Evolutionary conservation across 2,888 invertebrate genomes (phyloP).

Genomic region (Eristalis tenax): DNA sequence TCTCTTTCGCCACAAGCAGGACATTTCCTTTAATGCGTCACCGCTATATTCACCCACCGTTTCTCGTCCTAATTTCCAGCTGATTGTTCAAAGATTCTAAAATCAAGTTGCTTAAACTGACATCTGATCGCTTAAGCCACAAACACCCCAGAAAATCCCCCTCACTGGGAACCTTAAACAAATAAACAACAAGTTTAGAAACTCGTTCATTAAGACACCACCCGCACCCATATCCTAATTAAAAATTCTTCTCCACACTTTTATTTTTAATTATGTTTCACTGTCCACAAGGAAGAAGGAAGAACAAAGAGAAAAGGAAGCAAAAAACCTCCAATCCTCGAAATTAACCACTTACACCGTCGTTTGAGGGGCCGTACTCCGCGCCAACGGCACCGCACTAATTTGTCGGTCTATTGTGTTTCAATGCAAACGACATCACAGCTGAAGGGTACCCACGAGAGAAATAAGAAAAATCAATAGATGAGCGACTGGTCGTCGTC

Average conservation of each 20-base stretch:
- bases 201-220: slow-evolving; percentile 19
- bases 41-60: too few relatives aligned
- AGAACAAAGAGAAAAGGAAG: not conserved
- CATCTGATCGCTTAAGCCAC: slow-evolving; percentile 11
- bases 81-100: not conserved
- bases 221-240: slow-evolving; percentile 31
- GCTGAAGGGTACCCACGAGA: not conserved
- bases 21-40: too few relatives aligned
- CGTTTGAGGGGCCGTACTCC: not conserved
- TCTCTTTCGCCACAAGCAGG: too few relatives aligned
- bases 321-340: slow-evolving; percentile 23
- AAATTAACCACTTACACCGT: slow-evolving; percentile 42
- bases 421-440: slow-evolving; percentile 10
- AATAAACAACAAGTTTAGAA: slow-evolving; percentile 15
- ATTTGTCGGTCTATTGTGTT: slow-evolving; percentile 35
- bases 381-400: not conserved
- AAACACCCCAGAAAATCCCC: not conserved
- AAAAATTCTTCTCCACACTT: slow-evolving; percentile 19
- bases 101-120: not conserved
- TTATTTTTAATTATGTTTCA: slow-evolving; percentile 20
- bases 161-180: not conserved
- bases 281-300: not conserved
- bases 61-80: too few relatives aligned
- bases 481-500: not conserved
- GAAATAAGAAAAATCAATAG: slow-evolving; percentile 45